phyloP scores from a whole-genome alignment of 2,888 invertebrate genomes.

The Teinopalpus imperialis region DNA sequence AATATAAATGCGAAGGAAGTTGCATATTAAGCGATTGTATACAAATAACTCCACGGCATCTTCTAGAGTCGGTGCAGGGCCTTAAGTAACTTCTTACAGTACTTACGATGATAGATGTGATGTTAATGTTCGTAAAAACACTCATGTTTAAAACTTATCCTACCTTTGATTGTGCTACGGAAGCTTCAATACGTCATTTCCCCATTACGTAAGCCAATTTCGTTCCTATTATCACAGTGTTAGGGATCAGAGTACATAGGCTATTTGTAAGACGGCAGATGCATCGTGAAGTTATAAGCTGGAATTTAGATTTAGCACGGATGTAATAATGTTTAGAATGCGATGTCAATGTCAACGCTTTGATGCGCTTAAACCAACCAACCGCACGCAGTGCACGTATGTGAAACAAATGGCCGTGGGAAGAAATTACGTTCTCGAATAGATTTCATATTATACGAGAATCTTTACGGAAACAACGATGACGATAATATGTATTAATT shows the following conservation, averaged over 20 bases:
- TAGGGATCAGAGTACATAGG: neutral
- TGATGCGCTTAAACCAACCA: constrained; percentile 26
- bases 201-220: neutral
- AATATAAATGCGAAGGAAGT: too few relatives aligned
- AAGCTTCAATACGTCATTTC: neutral
- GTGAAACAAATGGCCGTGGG: constrained; percentile 34
- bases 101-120: constrained; percentile 40
- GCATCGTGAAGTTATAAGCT: neutral
- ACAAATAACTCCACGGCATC: constrained; percentile 20
- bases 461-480: constrained; percentile 14
- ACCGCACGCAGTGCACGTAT: constrained; percentile 24
- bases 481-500: neutral
- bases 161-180: constrained; percentile 14
- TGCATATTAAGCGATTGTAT: neutral
- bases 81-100: constrained; percentile 42
- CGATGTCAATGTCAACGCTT: constrained; percentile 22
- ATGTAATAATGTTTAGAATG: constrained; percentile 20
- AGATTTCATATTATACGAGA: constrained; percentile 21
- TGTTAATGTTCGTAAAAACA: constrained; percentile 49
- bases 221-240: neutral
- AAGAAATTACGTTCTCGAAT: constrained; percentile 26
- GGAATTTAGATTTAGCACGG: constrained; percentile 8
- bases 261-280: neutral
- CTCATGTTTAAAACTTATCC: constrained; percentile 29
- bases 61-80: constrained; percentile 28